Conservation (phyloP, 2,797 vertebrate genomes). For the Microcaecilia unicolor region DNA sequence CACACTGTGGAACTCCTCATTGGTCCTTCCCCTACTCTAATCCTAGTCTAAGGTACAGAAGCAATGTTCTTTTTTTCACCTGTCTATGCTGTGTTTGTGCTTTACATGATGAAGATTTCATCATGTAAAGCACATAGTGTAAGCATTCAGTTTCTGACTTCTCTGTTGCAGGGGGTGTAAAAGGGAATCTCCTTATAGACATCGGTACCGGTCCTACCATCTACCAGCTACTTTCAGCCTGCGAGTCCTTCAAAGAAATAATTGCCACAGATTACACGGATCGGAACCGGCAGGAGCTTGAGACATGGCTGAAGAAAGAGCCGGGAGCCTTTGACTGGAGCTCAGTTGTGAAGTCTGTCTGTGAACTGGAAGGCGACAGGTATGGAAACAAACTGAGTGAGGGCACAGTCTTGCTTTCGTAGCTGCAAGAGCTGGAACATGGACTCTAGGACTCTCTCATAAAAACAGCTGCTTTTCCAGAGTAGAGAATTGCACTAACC, state of each 20-base stretch:
- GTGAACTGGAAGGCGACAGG: conserved; percentile 70
- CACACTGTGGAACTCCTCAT: too few relatives aligned
- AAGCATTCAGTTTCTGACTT: not conserved
- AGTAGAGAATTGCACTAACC: too few relatives aligned
- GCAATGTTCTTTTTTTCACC: too few relatives aligned
- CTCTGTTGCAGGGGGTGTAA: conserved; percentile 40
- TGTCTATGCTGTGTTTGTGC: too few relatives aligned
- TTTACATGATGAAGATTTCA: too few relatives aligned
- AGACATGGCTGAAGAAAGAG: conserved; percentile 54
- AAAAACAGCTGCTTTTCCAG: too few relatives aligned
- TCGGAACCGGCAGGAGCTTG: conserved; percentile 62
- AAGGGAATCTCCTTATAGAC: conserved; percentile 25
- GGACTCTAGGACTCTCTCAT: too few relatives aligned
- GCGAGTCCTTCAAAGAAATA: conserved; percentile 34
- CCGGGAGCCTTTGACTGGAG: conserved; percentile 63
- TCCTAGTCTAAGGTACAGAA: too few relatives aligned
- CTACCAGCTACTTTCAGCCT: conserved; percentile 32
- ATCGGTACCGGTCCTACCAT: conserved; percentile 37
- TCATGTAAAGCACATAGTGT: too few relatives aligned
- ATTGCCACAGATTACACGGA: conserved; percentile 33
- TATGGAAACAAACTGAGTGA: conserved; percentile 32
- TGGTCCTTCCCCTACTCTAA: too few relatives aligned
- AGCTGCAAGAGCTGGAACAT: too few relatives aligned
- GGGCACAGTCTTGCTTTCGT: too few relatives aligned
- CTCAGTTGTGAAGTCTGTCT: conserved; percentile 64